A percentile compares a stretch with the other conserved stretches of the same genome.
phyloP scores from a whole-genome alignment of 1,140 invertebrate genomes.

The Stegodyphus mimosarum region DNA sequence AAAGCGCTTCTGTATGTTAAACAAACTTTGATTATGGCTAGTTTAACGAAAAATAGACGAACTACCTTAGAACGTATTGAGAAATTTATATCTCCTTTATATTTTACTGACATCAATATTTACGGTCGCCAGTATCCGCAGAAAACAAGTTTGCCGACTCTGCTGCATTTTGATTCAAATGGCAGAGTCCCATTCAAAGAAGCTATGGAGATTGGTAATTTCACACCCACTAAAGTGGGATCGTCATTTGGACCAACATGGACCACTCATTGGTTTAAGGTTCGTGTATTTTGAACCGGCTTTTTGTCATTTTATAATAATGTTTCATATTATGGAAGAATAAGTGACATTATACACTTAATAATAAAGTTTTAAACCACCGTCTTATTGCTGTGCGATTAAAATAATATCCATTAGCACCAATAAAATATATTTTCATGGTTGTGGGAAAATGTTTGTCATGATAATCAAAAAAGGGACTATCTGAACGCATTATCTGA shows the following conservation, averaged over 20 bases:
- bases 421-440: no score
- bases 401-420: no score
- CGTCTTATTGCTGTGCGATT: no score
- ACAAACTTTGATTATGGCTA: constrained; percentile 24
- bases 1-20: not conserved
- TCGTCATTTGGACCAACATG: constrained; percentile 71
- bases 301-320: no score
- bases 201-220: constrained; percentile 65
- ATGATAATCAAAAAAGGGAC: no score
- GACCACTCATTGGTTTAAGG: constrained; percentile 72
- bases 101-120: constrained; percentile 70
- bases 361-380: no score
- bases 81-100: constrained; percentile 70
- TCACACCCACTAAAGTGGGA: constrained; percentile 66
- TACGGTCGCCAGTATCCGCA: constrained; percentile 65
- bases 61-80: constrained; percentile 71
- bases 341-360: no score
- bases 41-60: constrained; percentile 69
- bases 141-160: constrained; percentile 27
- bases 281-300: constrained; percentile 35
- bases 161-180: constrained; percentile 63
- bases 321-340: no score
- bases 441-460: no score
- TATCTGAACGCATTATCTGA: no score
- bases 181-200: constrained; percentile 66